Evolutionary conservation across 2,113 vertebrate species (phyloP).

Genomic region (Urocynchramus pylzowi): DNA sequence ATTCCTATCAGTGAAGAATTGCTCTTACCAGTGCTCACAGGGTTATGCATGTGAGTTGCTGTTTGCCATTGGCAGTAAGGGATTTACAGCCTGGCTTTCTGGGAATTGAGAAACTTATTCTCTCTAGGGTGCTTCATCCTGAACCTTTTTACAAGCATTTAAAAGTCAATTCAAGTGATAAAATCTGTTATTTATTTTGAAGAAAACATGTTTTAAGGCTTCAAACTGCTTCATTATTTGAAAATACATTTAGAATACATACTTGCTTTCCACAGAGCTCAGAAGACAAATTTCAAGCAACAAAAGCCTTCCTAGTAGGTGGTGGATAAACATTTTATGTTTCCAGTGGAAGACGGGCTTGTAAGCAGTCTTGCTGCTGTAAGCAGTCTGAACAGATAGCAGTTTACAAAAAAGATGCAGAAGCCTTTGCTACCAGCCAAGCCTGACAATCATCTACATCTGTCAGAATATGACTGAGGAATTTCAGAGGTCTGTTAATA

Average conservation of each 20-base stretch:
- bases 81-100: background rate
- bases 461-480: background rate
- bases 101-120: background rate
- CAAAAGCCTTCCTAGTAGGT: constrained; percentile 59
- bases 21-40: background rate
- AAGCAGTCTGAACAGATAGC: constrained; percentile 26
- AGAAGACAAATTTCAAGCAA: constrained; percentile 47
- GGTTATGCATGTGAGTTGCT: background rate
- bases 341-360: background rate
- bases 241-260: constrained; percentile 33
- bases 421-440: constrained; percentile 20
- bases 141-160: constrained; percentile 31
- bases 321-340: constrained; percentile 55
- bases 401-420: constrained; percentile 30
- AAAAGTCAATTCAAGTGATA: constrained; percentile 52
- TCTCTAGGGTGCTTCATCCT: constrained; percentile 4
- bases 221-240: constrained; percentile 53
- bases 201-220: constrained; percentile 47
- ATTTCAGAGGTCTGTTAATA: background rate
- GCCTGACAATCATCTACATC: background rate
- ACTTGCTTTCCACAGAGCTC: background rate
- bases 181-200: constrained; percentile 54
- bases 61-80: background rate
- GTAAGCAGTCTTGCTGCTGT: constrained; percentile 38
- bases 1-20: background rate